Percentiles rank a stretch among this genome's conserved stretches.
Conservation (phyloP, 2,797 vertebrate species). For the Falco columbarius region DNA sequence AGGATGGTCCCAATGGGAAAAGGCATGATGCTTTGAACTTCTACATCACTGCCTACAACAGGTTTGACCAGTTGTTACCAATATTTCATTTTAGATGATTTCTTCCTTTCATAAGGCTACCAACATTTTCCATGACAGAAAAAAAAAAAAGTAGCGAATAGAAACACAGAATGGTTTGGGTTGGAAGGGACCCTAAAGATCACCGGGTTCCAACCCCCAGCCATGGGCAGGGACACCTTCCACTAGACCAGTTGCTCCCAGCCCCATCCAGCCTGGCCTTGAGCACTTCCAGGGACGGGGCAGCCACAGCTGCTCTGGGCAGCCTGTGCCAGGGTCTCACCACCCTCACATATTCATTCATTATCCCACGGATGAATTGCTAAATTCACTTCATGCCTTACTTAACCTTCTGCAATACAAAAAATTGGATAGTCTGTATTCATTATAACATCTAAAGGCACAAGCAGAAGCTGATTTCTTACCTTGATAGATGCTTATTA, state of each 20-base stretch:
- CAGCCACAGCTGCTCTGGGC: no score
- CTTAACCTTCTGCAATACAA: background rate
- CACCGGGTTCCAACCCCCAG: no score
- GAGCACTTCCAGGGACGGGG: no score
- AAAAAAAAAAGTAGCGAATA: no score
- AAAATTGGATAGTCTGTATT: background rate
- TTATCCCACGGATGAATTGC: background rate
- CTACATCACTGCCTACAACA: background rate
- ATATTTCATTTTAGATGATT: background rate
- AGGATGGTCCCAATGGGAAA: background rate
- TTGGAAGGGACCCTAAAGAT: no score
- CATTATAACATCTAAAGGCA: background rate
- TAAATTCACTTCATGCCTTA: background rate
- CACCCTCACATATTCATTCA: background rate
- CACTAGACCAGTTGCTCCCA: no score
- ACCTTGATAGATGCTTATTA: constrained; percentile 99
- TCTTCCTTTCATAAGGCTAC: background rate
- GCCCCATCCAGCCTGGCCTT: no score
- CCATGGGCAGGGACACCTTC: no score
- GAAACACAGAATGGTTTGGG: no score
- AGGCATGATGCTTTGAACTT: background rate
- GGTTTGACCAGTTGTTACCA: background rate
- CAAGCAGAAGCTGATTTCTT: constrained; percentile 52
- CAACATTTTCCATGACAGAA: rapidly evolving
- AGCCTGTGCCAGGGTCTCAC: no score